phyloP scores from a whole-genome alignment of 2,113 vertebrate species.

The Pomatorhinus ruficollis region DNA sequence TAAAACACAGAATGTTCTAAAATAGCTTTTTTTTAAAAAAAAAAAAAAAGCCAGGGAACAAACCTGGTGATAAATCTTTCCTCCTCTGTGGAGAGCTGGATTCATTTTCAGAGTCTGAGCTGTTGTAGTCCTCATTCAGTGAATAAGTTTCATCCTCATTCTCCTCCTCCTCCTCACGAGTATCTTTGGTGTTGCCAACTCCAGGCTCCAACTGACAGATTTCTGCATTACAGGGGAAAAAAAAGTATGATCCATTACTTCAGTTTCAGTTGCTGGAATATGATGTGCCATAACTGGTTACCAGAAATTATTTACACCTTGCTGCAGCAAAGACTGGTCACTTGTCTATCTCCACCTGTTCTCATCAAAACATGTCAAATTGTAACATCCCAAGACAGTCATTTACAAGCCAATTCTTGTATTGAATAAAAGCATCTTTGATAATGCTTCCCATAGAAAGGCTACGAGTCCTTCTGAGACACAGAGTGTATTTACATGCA shows the following conservation, averaged over 20 bases:
- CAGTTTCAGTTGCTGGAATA: neutral
- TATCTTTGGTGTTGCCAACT: neutral
- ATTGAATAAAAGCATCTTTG: neutral
- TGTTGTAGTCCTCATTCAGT: neutral
- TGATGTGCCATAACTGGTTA: neutral
- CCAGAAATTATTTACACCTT: neutral
- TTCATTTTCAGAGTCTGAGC: slow-evolving; percentile 29
- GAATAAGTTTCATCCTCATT: neutral
- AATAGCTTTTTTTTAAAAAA: neutral
- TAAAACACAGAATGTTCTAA: neutral
- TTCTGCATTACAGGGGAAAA: neutral
- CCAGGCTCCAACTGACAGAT: neutral
- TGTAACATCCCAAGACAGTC: neutral
- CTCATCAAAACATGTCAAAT: neutral
- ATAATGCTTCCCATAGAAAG: neutral
- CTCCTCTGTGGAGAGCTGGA: slow-evolving; percentile 8
- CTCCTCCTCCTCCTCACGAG: neutral
- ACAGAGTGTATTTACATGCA: neutral
- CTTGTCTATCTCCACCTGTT: neutral
- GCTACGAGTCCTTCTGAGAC: neutral
- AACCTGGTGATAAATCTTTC: slow-evolving; percentile 56
- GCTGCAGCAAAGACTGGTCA: neutral
- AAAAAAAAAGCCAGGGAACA: neutral
- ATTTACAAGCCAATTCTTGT: neutral
- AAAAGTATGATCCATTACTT: neutral